Evolutionary conservation across 1,140 invertebrate genomes (phyloP).

Genomic region (Halesus radiatus): DNA sequence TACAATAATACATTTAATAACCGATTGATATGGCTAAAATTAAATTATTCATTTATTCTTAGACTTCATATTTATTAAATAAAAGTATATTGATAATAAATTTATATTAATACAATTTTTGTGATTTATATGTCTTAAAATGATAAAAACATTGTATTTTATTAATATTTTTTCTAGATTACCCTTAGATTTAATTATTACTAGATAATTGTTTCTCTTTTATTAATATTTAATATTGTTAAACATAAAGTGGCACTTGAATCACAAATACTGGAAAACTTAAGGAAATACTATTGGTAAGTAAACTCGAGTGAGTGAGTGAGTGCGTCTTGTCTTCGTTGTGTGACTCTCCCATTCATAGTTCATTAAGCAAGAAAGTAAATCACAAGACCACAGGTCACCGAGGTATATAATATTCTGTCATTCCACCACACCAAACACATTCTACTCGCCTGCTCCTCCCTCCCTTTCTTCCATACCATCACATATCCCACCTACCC

Average conservation of each 20-base stretch:
- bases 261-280: slow-evolving; percentile 74
- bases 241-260: slow-evolving; percentile 74
- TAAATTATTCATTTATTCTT: slow-evolving; percentile 62
- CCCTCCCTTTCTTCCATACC: neutral
- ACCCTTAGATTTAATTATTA: slow-evolving; percentile 72
- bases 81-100: slow-evolving; percentile 58
- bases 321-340: slow-evolving; percentile 23
- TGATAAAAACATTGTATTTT: slow-evolving; percentile 73
- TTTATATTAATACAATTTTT: slow-evolving; percentile 56
- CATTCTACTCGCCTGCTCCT: no score
- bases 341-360: slow-evolving; percentile 53
- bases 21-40: slow-evolving; percentile 72
- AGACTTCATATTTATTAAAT: slow-evolving; percentile 55
- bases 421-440: neutral
- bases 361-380: slow-evolving; percentile 52
- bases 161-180: slow-evolving; percentile 65
- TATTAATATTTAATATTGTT: slow-evolving; percentile 64
- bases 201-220: slow-evolving; percentile 71
- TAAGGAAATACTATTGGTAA: slow-evolving; percentile 67
- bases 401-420: slow-evolving; percentile 55
- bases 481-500: neutral
- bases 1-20: slow-evolving; percentile 54
- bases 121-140: slow-evolving; percentile 68
- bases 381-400: slow-evolving; percentile 58
- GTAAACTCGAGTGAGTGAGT: slow-evolving; percentile 53